Base-by-base conservation (phyloP, 2,797 vertebrate genomes). In the Onychomys torridus region DNA sequence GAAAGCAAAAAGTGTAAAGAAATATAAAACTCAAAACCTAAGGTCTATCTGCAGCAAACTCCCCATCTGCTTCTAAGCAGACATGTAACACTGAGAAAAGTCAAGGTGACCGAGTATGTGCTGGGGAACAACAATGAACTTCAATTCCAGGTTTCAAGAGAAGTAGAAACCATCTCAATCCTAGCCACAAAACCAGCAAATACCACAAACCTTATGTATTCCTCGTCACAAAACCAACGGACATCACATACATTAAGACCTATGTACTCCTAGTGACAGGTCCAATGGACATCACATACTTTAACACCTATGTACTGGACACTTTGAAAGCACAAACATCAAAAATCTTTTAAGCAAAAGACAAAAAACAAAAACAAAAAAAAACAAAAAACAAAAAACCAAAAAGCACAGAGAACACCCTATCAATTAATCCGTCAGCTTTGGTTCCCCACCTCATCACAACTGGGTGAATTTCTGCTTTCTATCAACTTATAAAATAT, bases 401-500 rank as follows among this genome's bases (percentile, higher is more conserved):
- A 55, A 97, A 34, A 57, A 10, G 29, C 43, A 78, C 0, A 6
- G 75, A 49, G 57, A 98, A 97, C 89, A 97, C 95, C 97, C 97
- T 97, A 91, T 96, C 94, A 61, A 96, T 97, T 97, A 98, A 98
- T 98, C 97, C 97, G 95, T 98, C 97, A 98, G 90, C 92, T 96
- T 93, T 69, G 86, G 97, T 97, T 97, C 98, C 97, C 97, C 93
- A 86, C 29, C 32, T 98, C 98, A 97, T 97, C 97, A 93, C 98
- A 96, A 97, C 0, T 34, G 37, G 57, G 21, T 96, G 94, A 96
- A 98, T 97, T 98, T 98, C 98, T 98, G 97, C 91, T 98, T 98
- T 98, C 96, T 97, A 98, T 97, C 96, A 97, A 95, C 95, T 98
- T 96, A 97, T 97, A 90, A 96, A 97, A 98, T 97, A 97, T 97